Conservation (phyloP, 2,888 invertebrate species). For the Drosophila falleni region DNA sequence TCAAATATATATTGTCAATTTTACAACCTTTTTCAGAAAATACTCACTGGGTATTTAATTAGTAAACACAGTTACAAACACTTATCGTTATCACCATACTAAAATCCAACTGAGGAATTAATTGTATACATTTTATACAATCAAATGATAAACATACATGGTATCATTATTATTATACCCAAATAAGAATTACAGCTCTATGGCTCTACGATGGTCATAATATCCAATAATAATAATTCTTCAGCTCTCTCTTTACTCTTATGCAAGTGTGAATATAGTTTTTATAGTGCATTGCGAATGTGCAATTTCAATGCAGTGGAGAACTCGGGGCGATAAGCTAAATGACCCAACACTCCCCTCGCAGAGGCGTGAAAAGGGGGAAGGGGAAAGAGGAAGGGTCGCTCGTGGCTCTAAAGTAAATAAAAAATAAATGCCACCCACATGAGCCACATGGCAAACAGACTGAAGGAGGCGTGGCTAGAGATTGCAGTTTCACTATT, state of each 20-base stretch:
- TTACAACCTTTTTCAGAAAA: background rate
- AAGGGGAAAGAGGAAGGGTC: background rate
- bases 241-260: constrained; percentile 2
- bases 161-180: background rate
- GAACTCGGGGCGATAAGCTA: constrained; percentile 39
- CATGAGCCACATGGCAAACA: constrained; percentile 15
- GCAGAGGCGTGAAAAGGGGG: background rate
- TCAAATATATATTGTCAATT: background rate
- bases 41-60: background rate
- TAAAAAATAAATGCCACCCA: constrained; percentile 68
- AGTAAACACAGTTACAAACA: background rate
- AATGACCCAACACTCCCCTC: constrained; percentile 22
- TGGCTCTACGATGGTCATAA: constrained; percentile 13
- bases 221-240: constrained; percentile 30
- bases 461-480: background rate
- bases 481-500: constrained; percentile 31
- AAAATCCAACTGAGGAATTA: constrained; percentile 1
- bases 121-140: background rate
- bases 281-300: constrained; percentile 19
- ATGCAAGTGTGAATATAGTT: constrained; percentile 11
- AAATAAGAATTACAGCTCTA: background rate
- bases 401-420: constrained; percentile 72
- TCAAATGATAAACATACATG: background rate
- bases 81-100: constrained; percentile 4
- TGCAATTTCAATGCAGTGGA: constrained; percentile 31